phyloP scores from a whole-genome alignment of 1,140 invertebrate genomes.

The Bombus turneri region DNA sequence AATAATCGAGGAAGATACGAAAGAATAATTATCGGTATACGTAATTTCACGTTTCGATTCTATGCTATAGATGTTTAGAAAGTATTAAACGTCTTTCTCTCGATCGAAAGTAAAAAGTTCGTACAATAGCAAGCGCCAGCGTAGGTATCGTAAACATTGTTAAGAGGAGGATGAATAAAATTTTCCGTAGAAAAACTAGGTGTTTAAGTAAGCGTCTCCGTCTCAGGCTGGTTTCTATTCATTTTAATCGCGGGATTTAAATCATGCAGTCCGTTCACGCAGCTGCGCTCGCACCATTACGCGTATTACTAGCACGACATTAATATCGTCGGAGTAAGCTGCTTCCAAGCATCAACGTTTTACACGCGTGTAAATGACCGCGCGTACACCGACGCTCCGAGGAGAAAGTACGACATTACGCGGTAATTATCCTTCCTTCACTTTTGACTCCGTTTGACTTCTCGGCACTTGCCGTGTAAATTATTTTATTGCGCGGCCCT shows the following conservation, averaged over 20 bases:
- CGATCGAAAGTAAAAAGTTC: neutral
- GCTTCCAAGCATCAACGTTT: conserved; percentile 57
- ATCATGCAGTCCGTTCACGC: conserved; percentile 33
- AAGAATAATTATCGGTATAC: too few species aligned
- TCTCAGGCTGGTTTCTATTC: conserved; percentile 14
- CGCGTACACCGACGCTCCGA: conserved; percentile 40
- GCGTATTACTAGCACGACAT: conserved; percentile 57
- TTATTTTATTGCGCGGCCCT: conserved; percentile 43
- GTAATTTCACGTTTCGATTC: too few species aligned
- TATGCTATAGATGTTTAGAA: rapidly evolving
- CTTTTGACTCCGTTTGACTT: conserved; percentile 63
- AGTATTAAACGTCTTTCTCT: neutral
- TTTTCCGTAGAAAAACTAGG: neutral
- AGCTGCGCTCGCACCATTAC: conserved; percentile 26
- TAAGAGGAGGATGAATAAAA: neutral
- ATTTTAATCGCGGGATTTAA: conserved; percentile 50
- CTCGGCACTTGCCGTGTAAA: conserved; percentile 48
- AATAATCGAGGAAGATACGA: too few species aligned
- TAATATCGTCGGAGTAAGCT: conserved; percentile 50
- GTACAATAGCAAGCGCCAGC: neutral
- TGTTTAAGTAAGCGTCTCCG: neutral
- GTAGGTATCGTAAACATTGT: neutral
- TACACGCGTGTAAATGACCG: conserved; percentile 57
- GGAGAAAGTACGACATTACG: conserved; percentile 63
- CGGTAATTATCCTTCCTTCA: conserved; percentile 61